Evolutionary conservation across 2,797 vertebrate genomes (phyloP).

Genomic region (Acanthiza pusilla): DNA sequence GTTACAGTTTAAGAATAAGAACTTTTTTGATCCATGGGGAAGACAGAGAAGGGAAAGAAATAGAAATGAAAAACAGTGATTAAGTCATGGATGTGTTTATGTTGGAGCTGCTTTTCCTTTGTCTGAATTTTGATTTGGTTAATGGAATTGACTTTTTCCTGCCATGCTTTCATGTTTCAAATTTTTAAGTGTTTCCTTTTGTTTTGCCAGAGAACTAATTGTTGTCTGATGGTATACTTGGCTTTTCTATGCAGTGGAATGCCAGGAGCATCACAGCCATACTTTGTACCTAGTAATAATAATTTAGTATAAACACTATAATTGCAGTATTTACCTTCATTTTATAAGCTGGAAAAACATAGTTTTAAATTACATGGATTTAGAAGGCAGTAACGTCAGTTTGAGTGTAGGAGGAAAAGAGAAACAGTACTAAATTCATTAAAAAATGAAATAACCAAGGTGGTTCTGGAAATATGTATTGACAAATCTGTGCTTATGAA

Average conservation of each 20-base stretch:
- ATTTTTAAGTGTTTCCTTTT: neutral
- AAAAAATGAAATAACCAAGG: neutral
- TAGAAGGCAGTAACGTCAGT: neutral
- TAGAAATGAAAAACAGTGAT: neutral
- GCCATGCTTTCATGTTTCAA: neutral
- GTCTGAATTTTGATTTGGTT: neutral
- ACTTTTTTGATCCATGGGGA: neutral
- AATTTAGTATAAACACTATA: constrained; percentile 24
- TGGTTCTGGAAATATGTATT: neutral
- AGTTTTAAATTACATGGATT: neutral
- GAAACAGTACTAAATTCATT: neutral
- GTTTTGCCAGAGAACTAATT: neutral
- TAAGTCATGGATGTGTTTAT: neutral
- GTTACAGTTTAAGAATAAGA: neutral
- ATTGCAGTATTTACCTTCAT: constrained; percentile 27
- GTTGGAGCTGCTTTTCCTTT: neutral
- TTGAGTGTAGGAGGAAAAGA: neutral
- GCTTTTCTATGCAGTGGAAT: neutral
- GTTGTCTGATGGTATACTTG: neutral
- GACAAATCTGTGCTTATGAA: neutral
- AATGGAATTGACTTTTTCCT: neutral
- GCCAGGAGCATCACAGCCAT: neutral
- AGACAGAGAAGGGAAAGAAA: neutral
- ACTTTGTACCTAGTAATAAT: constrained; percentile 14
- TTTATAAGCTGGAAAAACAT: constrained; percentile 5